Evolutionary conservation across 2,797 vertebrate genomes (phyloP), one percentile per base, ranked within the genome.

Genomic region (Catharus ustulatus): DNA sequence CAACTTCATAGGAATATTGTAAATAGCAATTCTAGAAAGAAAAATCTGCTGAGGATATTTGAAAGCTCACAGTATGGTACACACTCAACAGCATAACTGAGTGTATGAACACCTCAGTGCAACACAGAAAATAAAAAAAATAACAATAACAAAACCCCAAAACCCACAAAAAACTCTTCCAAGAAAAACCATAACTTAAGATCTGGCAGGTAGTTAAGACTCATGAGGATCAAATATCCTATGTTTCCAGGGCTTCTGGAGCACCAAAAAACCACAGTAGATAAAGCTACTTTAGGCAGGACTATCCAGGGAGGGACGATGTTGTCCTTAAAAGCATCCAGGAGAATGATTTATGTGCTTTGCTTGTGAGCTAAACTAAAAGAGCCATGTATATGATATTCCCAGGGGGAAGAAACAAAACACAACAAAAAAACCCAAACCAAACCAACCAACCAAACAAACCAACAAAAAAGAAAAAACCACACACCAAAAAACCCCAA

Each of bases 11-110:
- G 36, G 32, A 91, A 48, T 74, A 84, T 13, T 90, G 61, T 57
- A 79, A 93, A 89, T 24, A 81, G 75, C 34, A 94, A 59, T 59
- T 32, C 40, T 38, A 38, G 68, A 55, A 92, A 76, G 87, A 63
- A 4, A 5, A 48, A 11, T 71, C 23, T 78, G 30, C 11, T 19
- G 14, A 67, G 23, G 29, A 30, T 58, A 78, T 21, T 27, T 59
- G 43, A 88, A 63, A 78, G 43, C 11, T 78, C 22, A 3, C 88
- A 89, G 45, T 34, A 72, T 9, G 45, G 24, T 13, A 87, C 9
- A 68, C 22, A 45, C 23, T 54, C 38, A 84, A 34, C 30, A 71
- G 61, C 7, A 5, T 30, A 83, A 73, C 17, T 9, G 36, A 83
- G 43, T 15, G 9, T 23, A 57, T 18, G 26, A 89, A 48, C 43